These are phyloP conservation scores for Campylorhamphus procurvoides DNA, from an alignment of 2,113 vertebrate species.

Conservation along the genomic window DNA sequence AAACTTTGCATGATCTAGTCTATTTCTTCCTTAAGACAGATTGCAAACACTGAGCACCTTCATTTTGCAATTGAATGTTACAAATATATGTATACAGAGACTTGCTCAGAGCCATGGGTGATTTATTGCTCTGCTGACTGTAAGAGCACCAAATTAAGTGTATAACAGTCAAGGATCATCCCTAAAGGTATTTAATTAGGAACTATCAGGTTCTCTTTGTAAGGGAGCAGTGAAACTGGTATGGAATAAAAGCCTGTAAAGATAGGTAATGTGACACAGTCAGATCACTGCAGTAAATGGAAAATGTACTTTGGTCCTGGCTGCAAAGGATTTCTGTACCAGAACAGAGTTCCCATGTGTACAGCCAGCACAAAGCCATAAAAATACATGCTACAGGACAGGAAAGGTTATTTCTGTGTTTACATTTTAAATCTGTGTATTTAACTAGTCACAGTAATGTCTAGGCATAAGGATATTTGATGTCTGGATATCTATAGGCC, in stretches of 20 bases:
- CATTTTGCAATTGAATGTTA: not conserved
- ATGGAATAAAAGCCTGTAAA: not conserved
- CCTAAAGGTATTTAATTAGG: not conserved
- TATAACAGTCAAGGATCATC: not conserved
- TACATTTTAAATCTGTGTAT: not conserved
- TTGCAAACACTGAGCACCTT: not conserved
- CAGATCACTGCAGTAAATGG: not conserved
- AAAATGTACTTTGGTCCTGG: not conserved
- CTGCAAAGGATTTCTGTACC: not conserved
- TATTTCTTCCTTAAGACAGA: not conserved
- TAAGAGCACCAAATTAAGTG: not conserved
- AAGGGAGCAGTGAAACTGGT: not conserved
- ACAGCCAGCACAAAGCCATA: not conserved
- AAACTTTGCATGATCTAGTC: not conserved
- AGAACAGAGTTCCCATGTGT: not conserved
- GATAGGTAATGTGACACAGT: not conserved
- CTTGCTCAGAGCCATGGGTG: not conserved
- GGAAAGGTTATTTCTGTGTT: not conserved
- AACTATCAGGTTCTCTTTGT: not conserved
- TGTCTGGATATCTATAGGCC: not conserved
- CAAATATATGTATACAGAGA: not conserved
- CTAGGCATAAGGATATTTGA: not conserved
- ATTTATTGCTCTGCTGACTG: not conserved
- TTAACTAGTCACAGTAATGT: not conserved
- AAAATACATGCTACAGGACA: not conserved